Conservation (phyloP, 2,113 vertebrate genomes). For the Lepus americanus region DNA sequence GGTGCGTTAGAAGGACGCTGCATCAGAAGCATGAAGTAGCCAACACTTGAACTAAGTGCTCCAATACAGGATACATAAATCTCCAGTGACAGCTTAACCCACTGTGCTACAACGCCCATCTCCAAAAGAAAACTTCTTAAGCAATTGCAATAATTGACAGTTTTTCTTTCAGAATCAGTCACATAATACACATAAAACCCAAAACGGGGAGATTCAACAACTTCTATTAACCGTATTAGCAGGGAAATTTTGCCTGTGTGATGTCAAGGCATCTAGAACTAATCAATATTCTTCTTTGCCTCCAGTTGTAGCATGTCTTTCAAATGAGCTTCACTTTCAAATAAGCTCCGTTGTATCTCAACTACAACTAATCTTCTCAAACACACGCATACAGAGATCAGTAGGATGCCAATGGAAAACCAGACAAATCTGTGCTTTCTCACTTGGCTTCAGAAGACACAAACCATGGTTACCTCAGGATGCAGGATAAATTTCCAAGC, state of each 20-base stretch:
- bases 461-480: slow-evolving; percentile 11
- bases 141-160: neutral
- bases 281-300: neutral
- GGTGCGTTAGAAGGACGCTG: too few species aligned
- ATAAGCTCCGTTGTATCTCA: neutral
- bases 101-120: too few species aligned
- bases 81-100: too few species aligned
- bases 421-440: slow-evolving; percentile 48
- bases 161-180: neutral
- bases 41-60: too few species aligned
- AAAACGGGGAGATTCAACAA: neutral
- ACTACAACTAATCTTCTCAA: neutral
- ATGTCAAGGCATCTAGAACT: neutral
- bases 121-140: slow-evolving; percentile 1
- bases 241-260: neutral
- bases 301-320: neutral
- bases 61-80: too few species aligned
- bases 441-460: slow-evolving; percentile 51
- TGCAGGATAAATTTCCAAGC: slow-evolving; percentile 16
- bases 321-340: slow-evolving; percentile 7
- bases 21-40: too few species aligned
- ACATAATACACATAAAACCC: neutral
- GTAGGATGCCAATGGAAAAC: neutral
- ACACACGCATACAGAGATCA: neutral
- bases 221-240: neutral